Conservation (phyloP, 1,140 invertebrate genomes). For the Pomacea maculata region DNA sequence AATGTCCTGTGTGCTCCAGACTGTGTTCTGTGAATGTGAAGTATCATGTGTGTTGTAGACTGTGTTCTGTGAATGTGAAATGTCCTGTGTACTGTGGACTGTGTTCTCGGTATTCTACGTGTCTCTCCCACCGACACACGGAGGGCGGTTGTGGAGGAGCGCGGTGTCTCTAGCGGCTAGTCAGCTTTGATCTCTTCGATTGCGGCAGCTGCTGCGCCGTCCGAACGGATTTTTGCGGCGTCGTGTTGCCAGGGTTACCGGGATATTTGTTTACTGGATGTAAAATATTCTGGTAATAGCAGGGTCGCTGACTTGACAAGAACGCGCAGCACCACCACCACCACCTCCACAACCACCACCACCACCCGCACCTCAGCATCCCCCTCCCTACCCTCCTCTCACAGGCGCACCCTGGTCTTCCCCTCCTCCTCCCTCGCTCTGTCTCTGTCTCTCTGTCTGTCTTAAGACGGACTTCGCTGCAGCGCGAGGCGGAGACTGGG, state of each 20-base stretch:
- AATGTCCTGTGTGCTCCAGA: background rate
- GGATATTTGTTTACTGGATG: background rate
- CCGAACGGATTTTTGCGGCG: too few species aligned
- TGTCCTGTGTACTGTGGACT: background rate
- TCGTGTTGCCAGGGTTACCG: background rate
- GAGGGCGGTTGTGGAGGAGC: too few species aligned
- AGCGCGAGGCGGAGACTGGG: too few species aligned
- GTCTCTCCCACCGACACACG: too few species aligned
- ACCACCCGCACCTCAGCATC: background rate
- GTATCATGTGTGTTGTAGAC: background rate
- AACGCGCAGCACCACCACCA: background rate
- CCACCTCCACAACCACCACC: constrained; percentile 2
- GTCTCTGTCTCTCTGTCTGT: background rate
- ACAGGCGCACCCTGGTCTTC: background rate
- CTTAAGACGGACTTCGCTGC: background rate
- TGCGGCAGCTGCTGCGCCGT: too few species aligned
- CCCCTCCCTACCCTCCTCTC: background rate
- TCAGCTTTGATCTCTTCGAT: too few species aligned
- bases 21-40: background rate
- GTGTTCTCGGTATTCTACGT: too few species aligned
- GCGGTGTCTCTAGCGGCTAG: too few species aligned
- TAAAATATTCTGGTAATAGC: background rate
- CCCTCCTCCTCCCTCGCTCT: background rate
- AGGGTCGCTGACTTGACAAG: background rate
- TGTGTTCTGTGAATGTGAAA: background rate